A percentile compares a stretch with the other conserved stretches of the same genome.
These are phyloP conservation scores for Trogon surrucura DNA, from an alignment of 2,113 vertebrate genomes.

Conservation along the genomic window DNA sequence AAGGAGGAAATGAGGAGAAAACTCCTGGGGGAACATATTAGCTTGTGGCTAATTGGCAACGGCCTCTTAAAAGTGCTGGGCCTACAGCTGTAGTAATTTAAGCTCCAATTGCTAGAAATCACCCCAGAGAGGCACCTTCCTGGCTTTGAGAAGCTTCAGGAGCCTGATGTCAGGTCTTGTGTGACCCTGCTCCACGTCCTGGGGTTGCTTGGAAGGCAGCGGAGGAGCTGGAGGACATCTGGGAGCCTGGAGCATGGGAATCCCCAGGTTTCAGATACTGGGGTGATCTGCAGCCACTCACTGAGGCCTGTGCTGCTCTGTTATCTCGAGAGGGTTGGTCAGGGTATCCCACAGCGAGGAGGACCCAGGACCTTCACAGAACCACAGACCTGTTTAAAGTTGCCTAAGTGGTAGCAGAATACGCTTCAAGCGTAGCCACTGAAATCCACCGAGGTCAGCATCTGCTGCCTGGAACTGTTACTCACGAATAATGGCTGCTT, in stretches of 20 bases:
- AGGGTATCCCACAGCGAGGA: fast-evolving
- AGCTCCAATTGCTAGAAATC: background rate
- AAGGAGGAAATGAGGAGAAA: background rate
- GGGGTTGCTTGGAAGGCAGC: background rate
- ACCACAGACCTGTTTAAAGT: background rate
- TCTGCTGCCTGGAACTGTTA: background rate
- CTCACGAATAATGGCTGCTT: background rate
- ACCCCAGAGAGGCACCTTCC: background rate
- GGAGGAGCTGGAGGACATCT: background rate
- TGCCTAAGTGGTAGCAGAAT: background rate
- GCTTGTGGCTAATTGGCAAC: fast-evolving
- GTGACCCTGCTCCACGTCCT: background rate
- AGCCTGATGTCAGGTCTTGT: background rate
- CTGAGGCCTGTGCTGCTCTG: background rate
- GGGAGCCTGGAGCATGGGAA: background rate
- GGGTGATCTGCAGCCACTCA: background rate
- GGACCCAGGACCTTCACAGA: background rate
- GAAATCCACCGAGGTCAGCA: background rate
- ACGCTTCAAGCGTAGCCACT: background rate
- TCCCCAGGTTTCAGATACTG: fast-evolving
- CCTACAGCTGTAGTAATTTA: background rate
- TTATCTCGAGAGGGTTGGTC: fast-evolving
- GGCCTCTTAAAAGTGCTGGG: background rate
- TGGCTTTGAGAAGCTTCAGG: background rate
- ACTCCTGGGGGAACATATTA: fast-evolving